A percentile compares a stretch with the other conserved stretches of the same genome.
Conservation (phyloP, 2,113 vertebrate species). For the Pangasianodon gigas region DNA sequence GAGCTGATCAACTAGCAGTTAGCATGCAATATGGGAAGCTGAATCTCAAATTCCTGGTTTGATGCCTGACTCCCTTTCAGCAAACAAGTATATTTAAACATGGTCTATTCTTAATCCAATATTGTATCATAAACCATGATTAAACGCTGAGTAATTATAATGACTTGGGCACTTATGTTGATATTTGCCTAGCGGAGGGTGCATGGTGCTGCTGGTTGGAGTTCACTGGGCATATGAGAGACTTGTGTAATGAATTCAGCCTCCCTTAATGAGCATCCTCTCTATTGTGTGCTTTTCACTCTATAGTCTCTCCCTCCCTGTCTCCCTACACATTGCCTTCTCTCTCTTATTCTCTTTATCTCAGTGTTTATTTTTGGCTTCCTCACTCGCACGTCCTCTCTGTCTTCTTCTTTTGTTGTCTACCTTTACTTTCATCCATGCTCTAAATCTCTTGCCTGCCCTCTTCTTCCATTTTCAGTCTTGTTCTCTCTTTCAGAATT, state of each 20-base stretch:
- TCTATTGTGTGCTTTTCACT: constrained; percentile 61
- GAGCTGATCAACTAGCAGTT: neutral
- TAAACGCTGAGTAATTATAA: neutral
- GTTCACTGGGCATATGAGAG: constrained; percentile 65
- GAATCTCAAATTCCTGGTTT: neutral
- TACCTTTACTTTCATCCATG: neutral
- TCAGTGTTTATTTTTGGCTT: constrained; percentile 17
- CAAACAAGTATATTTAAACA: neutral
- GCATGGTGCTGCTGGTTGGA: constrained; percentile 56
- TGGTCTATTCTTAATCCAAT: neutral
- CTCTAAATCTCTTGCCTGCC: neutral
- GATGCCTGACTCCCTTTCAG: neutral
- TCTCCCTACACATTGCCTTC: neutral
- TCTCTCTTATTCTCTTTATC: constrained; percentile 15
- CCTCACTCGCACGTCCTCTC: constrained; percentile 25
- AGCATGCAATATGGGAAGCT: neutral
- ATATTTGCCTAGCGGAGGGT: neutral
- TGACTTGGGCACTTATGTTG: neutral
- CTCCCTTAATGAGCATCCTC: constrained; percentile 69
- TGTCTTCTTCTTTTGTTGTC: constrained; percentile 7
- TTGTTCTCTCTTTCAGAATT: neutral
- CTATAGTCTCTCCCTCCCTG: constrained; percentile 29
- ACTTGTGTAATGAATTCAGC: constrained; percentile 70
- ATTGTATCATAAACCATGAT: neutral
- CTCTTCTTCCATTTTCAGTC: neutral